Evolutionary conservation across 2,113 vertebrate genomes (phyloP).

Genomic region (Oenanthe melanoleuca): DNA sequence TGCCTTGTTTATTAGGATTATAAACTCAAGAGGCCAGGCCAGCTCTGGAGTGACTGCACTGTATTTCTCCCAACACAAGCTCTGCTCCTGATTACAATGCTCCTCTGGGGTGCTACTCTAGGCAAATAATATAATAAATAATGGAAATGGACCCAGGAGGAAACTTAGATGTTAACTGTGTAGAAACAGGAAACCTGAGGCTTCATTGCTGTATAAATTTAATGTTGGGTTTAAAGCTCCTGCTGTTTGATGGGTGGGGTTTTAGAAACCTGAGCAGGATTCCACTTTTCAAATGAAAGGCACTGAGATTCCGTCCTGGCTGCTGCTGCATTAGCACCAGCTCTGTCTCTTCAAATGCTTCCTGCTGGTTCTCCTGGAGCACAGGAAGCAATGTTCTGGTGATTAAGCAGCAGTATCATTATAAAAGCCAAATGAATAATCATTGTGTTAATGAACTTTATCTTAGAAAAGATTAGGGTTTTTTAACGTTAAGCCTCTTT

Average conservation of each 20-base stretch:
- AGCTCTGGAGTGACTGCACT: neutral
- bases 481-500: conserved; percentile 70
- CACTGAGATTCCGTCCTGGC: conserved; percentile 19
- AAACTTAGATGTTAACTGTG: conserved; percentile 43
- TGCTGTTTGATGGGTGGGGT: conserved; percentile 29
- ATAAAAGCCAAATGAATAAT: conserved; percentile 81
- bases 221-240: conserved; percentile 51
- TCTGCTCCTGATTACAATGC: conserved; percentile 48
- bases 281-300: conserved; percentile 38
- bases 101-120: conserved; percentile 53
- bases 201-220: conserved; percentile 53
- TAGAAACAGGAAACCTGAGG: conserved; percentile 55
- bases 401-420: conserved; percentile 80
- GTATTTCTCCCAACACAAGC: conserved; percentile 47
- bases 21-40: conserved; percentile 58
- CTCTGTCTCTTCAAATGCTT: conserved; percentile 64
- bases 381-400: conserved; percentile 78
- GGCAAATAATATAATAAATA: conserved; percentile 68
- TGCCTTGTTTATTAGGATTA: conserved; percentile 63
- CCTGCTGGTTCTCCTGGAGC: conserved; percentile 72
- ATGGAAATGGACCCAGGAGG: conserved; percentile 52
- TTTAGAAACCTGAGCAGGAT: conserved; percentile 55
- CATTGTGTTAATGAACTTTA: conserved; percentile 81
- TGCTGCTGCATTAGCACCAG: conserved; percentile 39
- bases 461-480: conserved; percentile 74